Conservation (phyloP, 2,113 vertebrate species). For the Centrocercus urophasianus region DNA sequence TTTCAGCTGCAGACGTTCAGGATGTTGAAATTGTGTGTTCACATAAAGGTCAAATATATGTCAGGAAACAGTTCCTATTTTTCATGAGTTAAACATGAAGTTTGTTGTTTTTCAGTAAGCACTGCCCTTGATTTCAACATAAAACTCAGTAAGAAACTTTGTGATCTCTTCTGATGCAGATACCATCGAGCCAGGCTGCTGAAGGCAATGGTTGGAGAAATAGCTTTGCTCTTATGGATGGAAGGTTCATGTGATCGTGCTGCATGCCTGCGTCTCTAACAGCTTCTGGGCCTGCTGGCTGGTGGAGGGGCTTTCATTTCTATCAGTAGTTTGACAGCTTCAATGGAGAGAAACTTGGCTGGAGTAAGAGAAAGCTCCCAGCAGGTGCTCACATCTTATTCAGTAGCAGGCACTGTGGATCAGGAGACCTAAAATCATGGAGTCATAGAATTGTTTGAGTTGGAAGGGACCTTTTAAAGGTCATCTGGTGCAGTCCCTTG, state of each 20-base stretch:
- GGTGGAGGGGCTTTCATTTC: background rate
- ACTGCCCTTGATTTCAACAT: constrained; percentile 23
- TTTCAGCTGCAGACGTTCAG: constrained; percentile 1
- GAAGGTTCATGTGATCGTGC: background rate
- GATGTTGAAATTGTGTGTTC: constrained; percentile 20
- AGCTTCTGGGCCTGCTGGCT: background rate
- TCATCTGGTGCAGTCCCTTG: too few species aligned
- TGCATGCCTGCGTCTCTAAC: background rate
- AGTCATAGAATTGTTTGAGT: too few species aligned
- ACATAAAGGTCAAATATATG: constrained; percentile 33
- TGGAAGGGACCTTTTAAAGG: too few species aligned
- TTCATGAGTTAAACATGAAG: background rate
- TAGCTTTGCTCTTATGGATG: accelerated
- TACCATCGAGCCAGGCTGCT: background rate
- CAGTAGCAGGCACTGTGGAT: background rate
- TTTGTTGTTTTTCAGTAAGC: constrained; percentile 10
- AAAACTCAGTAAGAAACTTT: background rate
- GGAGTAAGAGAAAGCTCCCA: background rate
- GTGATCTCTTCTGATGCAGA: background rate
- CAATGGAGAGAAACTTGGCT: accelerated
- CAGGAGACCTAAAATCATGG: background rate
- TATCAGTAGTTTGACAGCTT: background rate
- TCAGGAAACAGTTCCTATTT: constrained; percentile 20
- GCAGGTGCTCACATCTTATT: accelerated
- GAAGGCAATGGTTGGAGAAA: background rate